phyloP scores from a whole-genome alignment of 2,113 vertebrate genomes.

The Coryphaenoides rupestris region DNA sequence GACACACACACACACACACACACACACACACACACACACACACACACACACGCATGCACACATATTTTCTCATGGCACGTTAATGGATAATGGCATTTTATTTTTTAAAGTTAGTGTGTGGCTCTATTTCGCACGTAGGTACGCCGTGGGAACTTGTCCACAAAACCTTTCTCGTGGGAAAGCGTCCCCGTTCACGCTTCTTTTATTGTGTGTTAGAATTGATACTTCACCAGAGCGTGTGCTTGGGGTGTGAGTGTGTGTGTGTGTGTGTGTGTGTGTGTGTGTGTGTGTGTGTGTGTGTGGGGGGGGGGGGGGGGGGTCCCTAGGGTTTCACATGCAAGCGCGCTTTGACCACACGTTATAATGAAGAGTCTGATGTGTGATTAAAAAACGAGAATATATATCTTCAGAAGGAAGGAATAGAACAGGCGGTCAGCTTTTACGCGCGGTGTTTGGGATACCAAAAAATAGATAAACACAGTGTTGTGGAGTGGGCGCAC shows the following conservation, averaged over 20 bases:
- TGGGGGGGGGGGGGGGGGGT: neutral
- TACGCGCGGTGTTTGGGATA: no score
- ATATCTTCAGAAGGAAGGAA: no score
- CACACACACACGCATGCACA: neutral
- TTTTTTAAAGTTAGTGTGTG: neutral
- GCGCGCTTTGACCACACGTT: neutral
- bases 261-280: no score
- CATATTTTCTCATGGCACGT: neutral
- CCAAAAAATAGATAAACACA: no score
- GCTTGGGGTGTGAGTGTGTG: no score
- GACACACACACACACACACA: neutral
- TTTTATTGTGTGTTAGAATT: conserved; percentile 48
- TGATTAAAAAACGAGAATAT: conserved; percentile 18
- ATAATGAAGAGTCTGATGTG: no score
- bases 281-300: no score
- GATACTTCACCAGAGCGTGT: conserved; percentile 19
- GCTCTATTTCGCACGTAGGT: neutral
- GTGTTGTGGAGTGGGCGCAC: no score
- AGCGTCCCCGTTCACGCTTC: neutral
- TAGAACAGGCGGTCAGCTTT: no score
- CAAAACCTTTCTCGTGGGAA: neutral
- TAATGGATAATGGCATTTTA: neutral
- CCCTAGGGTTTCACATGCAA: conserved; percentile 22
- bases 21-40: neutral
- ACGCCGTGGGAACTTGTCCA: neutral